These are phyloP conservation scores for Pyrgus malvae DNA, from an alignment of 2,888 invertebrate species.

Conservation along the genomic window DNA sequence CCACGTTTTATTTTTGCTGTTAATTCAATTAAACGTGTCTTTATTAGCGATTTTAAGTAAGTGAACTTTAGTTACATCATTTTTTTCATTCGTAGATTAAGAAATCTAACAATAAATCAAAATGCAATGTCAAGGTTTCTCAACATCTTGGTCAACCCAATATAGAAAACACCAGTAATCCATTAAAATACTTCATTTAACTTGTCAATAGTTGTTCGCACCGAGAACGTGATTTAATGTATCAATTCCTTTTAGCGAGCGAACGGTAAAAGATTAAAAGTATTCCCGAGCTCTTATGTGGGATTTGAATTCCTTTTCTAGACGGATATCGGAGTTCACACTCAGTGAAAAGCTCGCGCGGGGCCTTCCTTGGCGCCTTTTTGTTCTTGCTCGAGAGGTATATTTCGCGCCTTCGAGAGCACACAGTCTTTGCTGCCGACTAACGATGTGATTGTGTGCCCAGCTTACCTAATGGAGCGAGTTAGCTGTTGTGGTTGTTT, in stretches of 20 bases:
- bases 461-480: constrained; percentile 14
- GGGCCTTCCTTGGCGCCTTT: constrained; percentile 28
- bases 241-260: constrained; percentile 32
- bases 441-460: constrained; percentile 17
- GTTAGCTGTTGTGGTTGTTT: constrained; percentile 9
- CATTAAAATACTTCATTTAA: constrained; percentile 9
- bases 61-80: too few species aligned
- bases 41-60: too few species aligned
- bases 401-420: constrained; percentile 30
- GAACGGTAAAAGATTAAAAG: constrained; percentile 41
- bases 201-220: constrained; percentile 13
- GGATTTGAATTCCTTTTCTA: constrained; percentile 38
- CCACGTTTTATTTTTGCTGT: neutral
- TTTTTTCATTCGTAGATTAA: too few species aligned
- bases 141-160: neutral
- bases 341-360: constrained; percentile 35
- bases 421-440: constrained; percentile 8
- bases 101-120: too few species aligned
- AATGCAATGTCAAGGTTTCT: too few species aligned
- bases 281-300: constrained; percentile 34
- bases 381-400: constrained; percentile 26
- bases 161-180: neutral
- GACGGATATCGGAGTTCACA: constrained; percentile 37
- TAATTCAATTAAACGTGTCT: neutral
- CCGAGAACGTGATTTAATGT: constrained; percentile 14